Base-by-base conservation (phyloP, 2,113 vertebrate species). In the Pangasianodon hypophthalmus region DNA sequence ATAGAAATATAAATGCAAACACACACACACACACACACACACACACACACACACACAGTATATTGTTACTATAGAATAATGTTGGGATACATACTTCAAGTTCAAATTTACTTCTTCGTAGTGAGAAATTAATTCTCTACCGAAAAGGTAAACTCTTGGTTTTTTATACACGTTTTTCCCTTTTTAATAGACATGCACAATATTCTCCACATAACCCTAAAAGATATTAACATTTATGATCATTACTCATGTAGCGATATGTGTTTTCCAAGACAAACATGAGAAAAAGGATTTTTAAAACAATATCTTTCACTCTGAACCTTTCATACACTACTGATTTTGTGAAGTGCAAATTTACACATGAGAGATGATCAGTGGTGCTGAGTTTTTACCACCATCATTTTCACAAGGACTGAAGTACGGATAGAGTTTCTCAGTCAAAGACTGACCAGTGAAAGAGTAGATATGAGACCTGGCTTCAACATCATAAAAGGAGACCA, bases 401-500 rank as follows among this genome's bases (percentile, higher is more conserved):
- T 86, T 69, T 0, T 0, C 0, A 52, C 6, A 21, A 32, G 84
- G 84, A 67, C 62, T 6, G 29, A 86, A 69, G 46, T 69, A 86
- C 52, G 84, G 84, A 86, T 86, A 69, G 84, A 86, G 62, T 86
- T 69, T 86, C 44, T 86, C 84, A 69, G 60, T 86, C 46, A 86
- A 86, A 16, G 62, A 50, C 84, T 86, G 84, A 69, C 84, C 62
- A 86, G 84, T 86, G 62, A 69, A 86, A 86, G 84, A 86, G 84
- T 86, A 86, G 84, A 86, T 86, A 86, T 52, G 62, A 69, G 46
- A 67, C 48, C 16, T 52, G 18, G 29, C 48, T 46, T 86, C 84
- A 19, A 86, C 46, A 50, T 69, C 84, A 69, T 86, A 69, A 86
- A 86, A 86, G 26, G 84, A 69, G 62, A 71, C 62, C 84, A 86